Base-by-base conservation (phyloP, 1,140 invertebrate species). In the Eumeta japonica region DNA sequence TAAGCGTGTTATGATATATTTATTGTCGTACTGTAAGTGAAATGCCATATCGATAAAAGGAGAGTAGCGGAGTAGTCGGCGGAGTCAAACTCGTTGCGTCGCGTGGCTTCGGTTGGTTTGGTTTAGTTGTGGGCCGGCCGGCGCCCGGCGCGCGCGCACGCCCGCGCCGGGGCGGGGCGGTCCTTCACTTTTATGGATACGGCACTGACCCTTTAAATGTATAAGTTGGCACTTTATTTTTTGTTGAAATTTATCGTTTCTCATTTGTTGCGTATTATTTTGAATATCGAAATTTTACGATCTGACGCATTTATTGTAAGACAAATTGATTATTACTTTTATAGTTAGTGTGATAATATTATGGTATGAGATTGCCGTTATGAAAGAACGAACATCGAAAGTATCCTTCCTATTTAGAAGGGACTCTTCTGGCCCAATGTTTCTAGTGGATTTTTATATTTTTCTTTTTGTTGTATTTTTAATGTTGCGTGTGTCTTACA, bases 31-130 rank as follows among this genome's bases (percentile, higher is more conserved):
- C 58, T 56, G 59, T 74, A 74, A 70, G 68, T 67, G 58, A 58
- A 72, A 72, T 72, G 71, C 71, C 71, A 75, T 75, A 75, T 75
- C 67, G 71, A 75, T 75, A 75, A 75, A 75, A 75, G 62, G 58
- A 65, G 70, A 75, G 66, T 62, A 67, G 60, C 64, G 59, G 58
- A 62, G n/a, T n/a, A n/a, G n/a, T n/a, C n/a, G n/a, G 57, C 55
- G 63, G 70, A 75, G 70, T 75, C 52, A 68, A 72, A 74, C 70
- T 74, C 70, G 53, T 55, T 58, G 55, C 53, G 56, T 42, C 46
- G 55, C 38, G 51, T 53, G 55, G 53, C 47, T 52, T 55, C 50
- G 52, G 52, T 63, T 61, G 52, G 52, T 63, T 61, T 62, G 51
- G 58, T 57, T 67, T 62, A 57, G 46, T 65, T 58, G 57, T 60